Conservation (phyloP, 2,113 vertebrate species). For the Rhodinocichla rosea region DNA sequence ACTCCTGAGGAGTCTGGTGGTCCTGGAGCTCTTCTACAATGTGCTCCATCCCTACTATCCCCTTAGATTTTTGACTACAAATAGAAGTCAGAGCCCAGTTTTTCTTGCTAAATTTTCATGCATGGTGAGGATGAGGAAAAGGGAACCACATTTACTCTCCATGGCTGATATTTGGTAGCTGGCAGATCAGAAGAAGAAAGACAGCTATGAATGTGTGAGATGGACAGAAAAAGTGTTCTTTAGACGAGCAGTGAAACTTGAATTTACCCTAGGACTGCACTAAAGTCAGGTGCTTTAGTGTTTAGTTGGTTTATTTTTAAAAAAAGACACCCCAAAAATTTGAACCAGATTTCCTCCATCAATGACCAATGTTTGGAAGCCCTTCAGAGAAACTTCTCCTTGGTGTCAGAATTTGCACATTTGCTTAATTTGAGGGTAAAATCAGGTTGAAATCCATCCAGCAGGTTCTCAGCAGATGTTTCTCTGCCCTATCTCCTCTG, state of each 20-base stretch:
- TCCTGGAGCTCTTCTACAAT: not conserved
- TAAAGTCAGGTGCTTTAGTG: not conserved
- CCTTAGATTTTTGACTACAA: not conserved
- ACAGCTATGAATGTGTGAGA: not conserved
- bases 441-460: not conserved
- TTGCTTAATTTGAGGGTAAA: constrained; percentile 8
- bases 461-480: constrained; percentile 22
- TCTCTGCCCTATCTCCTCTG: not conserved
- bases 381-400: not conserved
- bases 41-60: not conserved
- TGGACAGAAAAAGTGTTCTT: not conserved
- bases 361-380: not conserved
- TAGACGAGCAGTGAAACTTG: not conserved
- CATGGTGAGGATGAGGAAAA: not conserved
- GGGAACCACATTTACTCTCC: not conserved
- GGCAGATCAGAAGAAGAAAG: not conserved
- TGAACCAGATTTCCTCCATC: not conserved
- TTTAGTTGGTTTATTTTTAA: not conserved
- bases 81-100: not conserved
- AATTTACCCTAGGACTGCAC: not conserved
- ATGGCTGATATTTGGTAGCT: not conserved
- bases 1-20: not conserved
- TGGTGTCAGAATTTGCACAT: constrained; percentile 14
- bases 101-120: not conserved
- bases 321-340: not conserved